Percentiles rank a stretch among this genome's conserved stretches.
Conservation (phyloP, 53 echinoderm and acorn worm genomes). For the Stichopus horrens region DNA sequence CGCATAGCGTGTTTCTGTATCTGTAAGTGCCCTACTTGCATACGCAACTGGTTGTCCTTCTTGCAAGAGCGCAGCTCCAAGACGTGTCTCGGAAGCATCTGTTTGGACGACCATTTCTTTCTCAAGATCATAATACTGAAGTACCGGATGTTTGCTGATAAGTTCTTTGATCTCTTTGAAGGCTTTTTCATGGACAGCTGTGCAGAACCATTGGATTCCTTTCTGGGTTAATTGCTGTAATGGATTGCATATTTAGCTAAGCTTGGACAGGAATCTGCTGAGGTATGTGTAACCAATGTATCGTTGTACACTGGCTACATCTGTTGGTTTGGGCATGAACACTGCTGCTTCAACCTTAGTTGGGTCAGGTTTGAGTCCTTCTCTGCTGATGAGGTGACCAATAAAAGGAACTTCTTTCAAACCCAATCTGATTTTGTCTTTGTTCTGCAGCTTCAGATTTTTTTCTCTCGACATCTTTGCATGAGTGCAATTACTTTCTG, state of each 20-base stretch:
- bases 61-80: slow-evolving; percentile 62
- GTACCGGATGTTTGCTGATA: slow-evolving; percentile 39
- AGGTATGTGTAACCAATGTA: slow-evolving; percentile 47
- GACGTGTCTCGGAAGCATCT: slow-evolving; percentile 64
- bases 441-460: slow-evolving; percentile 26
- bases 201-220: slow-evolving; percentile 43
- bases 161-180: slow-evolving; percentile 36
- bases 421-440: slow-evolving; percentile 4
- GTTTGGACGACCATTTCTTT: slow-evolving; percentile 53
- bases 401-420: slow-evolving; percentile 10
- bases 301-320: slow-evolving; percentile 13
- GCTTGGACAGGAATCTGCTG: slow-evolving; percentile 51
- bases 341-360: slow-evolving; percentile 30
- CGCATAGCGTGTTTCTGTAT: slow-evolving; percentile 57
- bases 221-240: slow-evolving; percentile 49
- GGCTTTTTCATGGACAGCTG: slow-evolving; percentile 31
- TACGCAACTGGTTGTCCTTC: slow-evolving; percentile 68
- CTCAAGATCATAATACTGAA: slow-evolving; percentile 38
- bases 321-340: slow-evolving; percentile 37
- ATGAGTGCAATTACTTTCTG: slow-evolving; percentile 9
- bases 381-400: slow-evolving; percentile 23
- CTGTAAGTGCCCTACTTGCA: slow-evolving; percentile 69
- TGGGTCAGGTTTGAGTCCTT: slow-evolving; percentile 43
- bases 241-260: slow-evolving; percentile 46
- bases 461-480: slow-evolving; percentile 19